Conservation (phyloP, 2,113 vertebrate genomes). For the Indri indri region DNA sequence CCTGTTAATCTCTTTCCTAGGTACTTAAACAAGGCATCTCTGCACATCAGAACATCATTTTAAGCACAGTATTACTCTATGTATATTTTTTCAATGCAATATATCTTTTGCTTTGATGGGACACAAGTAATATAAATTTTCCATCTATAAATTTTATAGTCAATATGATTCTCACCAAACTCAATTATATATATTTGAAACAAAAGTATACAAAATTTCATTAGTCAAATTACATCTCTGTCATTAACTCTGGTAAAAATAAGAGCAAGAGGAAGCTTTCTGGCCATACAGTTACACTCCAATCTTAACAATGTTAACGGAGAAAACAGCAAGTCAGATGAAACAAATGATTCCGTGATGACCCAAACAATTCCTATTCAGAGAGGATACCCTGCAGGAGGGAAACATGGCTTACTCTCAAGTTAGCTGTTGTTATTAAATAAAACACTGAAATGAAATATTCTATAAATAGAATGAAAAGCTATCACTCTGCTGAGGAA, state of each 20-base stretch:
- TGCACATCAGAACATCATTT: background rate
- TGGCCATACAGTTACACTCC: background rate
- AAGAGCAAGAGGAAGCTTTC: background rate
- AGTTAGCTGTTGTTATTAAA: background rate
- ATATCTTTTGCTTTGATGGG: background rate
- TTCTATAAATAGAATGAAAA: background rate
- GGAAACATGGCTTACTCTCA: background rate
- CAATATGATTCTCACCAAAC: background rate
- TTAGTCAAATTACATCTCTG: background rate
- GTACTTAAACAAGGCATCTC: background rate
- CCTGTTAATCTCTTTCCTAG: background rate
- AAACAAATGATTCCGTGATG: background rate
- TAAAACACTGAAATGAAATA: background rate
- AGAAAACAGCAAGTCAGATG: background rate
- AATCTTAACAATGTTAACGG: background rate
- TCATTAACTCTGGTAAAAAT: background rate
- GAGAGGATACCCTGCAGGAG: background rate
- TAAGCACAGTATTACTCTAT: background rate
- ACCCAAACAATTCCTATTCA: background rate
- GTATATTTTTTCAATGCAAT: background rate
- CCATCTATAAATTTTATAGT: background rate
- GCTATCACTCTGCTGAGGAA: background rate
- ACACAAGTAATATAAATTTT: background rate
- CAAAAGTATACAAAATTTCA: background rate
- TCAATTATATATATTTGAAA: background rate